Percentiles rank a stretch among this genome's conserved stretches.
These are phyloP conservation scores for Epinephelus fuscoguttatus DNA, from an alignment of 2,113 vertebrate genomes.

Conservation along the genomic window DNA sequence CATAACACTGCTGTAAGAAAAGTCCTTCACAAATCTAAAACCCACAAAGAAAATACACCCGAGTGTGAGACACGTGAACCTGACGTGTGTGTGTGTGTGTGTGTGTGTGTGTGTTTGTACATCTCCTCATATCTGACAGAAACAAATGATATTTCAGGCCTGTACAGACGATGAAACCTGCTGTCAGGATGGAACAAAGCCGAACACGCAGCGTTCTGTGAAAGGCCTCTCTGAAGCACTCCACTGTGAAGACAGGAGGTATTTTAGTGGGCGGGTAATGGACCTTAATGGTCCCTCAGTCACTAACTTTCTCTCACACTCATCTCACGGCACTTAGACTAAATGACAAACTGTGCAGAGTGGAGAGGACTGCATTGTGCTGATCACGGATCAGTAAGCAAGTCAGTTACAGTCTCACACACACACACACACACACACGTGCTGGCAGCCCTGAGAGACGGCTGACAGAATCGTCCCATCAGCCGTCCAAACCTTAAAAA, in stretches of 20 bases:
- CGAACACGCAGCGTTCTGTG: neutral
- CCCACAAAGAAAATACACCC: neutral
- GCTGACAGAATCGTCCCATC: constrained; percentile 16
- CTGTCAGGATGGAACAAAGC: constrained; percentile 32
- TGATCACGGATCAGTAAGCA: constrained; percentile 29
- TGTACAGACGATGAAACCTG: neutral
- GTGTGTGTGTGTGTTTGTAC: neutral
- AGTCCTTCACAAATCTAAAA: neutral
- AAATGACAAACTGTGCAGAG: constrained; percentile 30
- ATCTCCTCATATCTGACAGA: neutral
- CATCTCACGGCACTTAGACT: constrained; percentile 36
- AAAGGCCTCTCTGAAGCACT: constrained; percentile 35
- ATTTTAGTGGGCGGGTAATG: constrained; percentile 45
- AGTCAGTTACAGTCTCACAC: constrained; percentile 17
- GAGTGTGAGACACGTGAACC: neutral
- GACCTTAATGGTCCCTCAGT: constrained; percentile 50
- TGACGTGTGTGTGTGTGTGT: neutral
- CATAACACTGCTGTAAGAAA: neutral
- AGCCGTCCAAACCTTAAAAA: constrained; percentile 21
- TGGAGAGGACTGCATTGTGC: neutral
- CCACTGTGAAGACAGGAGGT: constrained; percentile 15
- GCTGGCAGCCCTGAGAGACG: neutral
- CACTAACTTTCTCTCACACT: constrained; percentile 17
- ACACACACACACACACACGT: neutral
- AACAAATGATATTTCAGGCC: neutral